Evolutionary conservation across 2,888 invertebrate genomes (phyloP).

Genomic region (Drosophila koepferae): DNA sequence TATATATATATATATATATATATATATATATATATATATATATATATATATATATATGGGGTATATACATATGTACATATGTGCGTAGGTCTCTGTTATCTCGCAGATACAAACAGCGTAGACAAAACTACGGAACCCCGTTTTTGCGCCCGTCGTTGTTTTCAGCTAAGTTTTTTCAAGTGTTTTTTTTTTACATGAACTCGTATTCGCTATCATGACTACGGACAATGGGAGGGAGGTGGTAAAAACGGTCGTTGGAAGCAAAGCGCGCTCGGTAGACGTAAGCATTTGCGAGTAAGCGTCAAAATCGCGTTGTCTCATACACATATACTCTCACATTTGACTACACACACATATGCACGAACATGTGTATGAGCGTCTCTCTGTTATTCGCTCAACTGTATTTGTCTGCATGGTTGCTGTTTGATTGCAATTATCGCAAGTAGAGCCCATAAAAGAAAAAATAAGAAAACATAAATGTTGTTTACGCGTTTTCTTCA

Average conservation of each 20-base stretch:
- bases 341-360: neutral
- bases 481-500: slow-evolving; percentile 65
- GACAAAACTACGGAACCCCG: slow-evolving; percentile 34
- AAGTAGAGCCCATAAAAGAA: slow-evolving; percentile 62
- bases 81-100: slow-evolving; percentile 19
- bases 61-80: no score
- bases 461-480: slow-evolving; percentile 53
- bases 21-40: neutral
- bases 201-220: slow-evolving; percentile 51
- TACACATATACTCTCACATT: neutral
- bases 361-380: neutral
- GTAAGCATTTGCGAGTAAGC: slow-evolving; percentile 38
- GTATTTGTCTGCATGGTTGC: slow-evolving; percentile 30
- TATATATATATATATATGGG: no score
- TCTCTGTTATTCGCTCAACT: neutral
- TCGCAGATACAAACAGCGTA: slow-evolving; percentile 52
- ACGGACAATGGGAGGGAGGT: slow-evolving; percentile 11
- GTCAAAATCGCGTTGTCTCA: slow-evolving; percentile 24
- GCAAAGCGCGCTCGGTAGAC: slow-evolving; percentile 25
- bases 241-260: slow-evolving; percentile 23
- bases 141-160: slow-evolving; percentile 38
- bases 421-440: slow-evolving; percentile 71
- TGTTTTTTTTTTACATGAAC: slow-evolving; percentile 28
- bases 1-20: slow-evolving; percentile 1
- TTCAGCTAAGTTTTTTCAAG: slow-evolving; percentile 20